A percentile compares a stretch with the other conserved stretches of the same genome.
These are phyloP conservation scores for Mnemiopsis leidyi DNA, from an alignment of 37 sponge, comb jelly and placozoan genomes.

Conservation along the genomic window DNA sequence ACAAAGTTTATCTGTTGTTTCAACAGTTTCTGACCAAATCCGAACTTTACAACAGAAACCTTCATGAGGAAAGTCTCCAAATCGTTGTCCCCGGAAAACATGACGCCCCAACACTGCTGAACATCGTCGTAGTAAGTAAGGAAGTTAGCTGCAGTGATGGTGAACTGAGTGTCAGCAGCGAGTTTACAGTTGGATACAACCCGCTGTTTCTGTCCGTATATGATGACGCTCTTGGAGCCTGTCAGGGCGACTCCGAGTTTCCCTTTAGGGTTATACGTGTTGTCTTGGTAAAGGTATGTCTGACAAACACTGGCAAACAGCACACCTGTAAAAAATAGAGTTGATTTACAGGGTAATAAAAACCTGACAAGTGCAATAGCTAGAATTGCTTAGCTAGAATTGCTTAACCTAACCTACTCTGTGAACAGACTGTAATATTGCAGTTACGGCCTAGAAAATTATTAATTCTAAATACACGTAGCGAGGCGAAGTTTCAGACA, in stretches of 20 bases:
- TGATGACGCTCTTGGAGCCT: conserved; percentile 50
- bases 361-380: too few species aligned
- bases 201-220: conserved; percentile 39
- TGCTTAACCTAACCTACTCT: too few species aligned
- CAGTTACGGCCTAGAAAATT: too few species aligned
- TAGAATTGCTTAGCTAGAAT: too few species aligned
- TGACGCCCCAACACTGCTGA: conserved; percentile 40
- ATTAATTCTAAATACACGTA: too few species aligned
- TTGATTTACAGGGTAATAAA: too few species aligned
- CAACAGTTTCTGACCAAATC: not conserved
- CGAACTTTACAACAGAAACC: not conserved
- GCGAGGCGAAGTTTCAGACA: too few species aligned
- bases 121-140: conserved; percentile 33
- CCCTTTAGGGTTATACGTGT: not conserved
- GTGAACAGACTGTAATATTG: too few species aligned
- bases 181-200: conserved; percentile 17
- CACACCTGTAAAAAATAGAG: conserved; percentile 27
- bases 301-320: conserved; percentile 48
- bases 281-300: not conserved
- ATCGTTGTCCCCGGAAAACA: conserved; percentile 38
- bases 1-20: not conserved
- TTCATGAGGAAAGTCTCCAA: not conserved
- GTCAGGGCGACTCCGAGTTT: conserved; percentile 51
- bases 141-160: conserved; percentile 24
- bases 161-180: not conserved